Base-by-base conservation (phyloP, 2,888 invertebrate species). In the Tolmerus cingulatus region DNA sequence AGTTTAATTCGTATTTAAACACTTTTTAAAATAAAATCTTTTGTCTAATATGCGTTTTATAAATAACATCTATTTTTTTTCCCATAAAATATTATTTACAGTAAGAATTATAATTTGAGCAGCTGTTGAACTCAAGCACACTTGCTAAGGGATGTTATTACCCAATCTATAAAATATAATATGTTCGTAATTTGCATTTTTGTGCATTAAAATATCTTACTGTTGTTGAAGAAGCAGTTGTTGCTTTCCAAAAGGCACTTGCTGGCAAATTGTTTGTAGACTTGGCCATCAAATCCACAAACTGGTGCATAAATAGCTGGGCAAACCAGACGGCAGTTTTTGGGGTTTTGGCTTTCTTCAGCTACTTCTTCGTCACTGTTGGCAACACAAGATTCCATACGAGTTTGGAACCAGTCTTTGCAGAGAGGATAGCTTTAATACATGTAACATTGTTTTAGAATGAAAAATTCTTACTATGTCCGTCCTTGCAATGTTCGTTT, bases 211-310 rank as follows among this genome's bases (percentile, higher is more conserved):
- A 16, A 46, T 8, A 4, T 46, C 66, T 84, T 84, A 84, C 84
- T 66, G 7, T 84, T 37, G 34, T 30, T n/a, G 7, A 23, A 12
- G 2, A 7, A 1, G 7, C 86, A 86, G 23, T 30, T 76, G 27
- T 57, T n/a, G 34, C 9, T 19, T 43, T 78, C 57, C 78, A 86
- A 55, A 40, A 27, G 55, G 16, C 86, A 86, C 30, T 57, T 43
- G 37, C 66, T 86, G n/a, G 37, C 8, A 23, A 86, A 86, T 3
- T 74, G 12, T 8, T 55, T 51, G 55, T 78, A 57, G 37, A 7
- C 16, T 14, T 30, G 23, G 27, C 86, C 86, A 78, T 86, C 19
- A 57, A 57, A 55, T 37, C 78, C 86, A 78, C 86, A 86, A 51
- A 86, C 76, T 46, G 86, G 84, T 40, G 55, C 84, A 19, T 40